These are phyloP conservation scores for Platysternon megacephalum DNA, from an alignment of 2,113 vertebrate genomes.

Conservation along the genomic window DNA sequence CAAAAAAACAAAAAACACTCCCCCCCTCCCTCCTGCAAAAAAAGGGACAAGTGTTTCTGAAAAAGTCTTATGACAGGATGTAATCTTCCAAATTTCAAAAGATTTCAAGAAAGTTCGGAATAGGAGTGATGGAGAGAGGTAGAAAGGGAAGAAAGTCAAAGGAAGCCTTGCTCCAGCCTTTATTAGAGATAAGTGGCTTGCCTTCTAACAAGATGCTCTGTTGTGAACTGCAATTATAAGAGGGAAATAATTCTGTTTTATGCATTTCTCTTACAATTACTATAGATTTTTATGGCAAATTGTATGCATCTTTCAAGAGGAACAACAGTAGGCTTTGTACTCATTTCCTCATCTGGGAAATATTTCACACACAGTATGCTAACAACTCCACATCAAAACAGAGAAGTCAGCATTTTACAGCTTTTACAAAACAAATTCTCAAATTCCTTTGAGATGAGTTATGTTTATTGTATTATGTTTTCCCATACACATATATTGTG, in stretches of 20 bases:
- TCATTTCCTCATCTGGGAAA: not conserved
- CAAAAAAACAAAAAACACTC: too few species aligned
- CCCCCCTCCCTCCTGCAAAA: not conserved
- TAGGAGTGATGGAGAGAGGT: not conserved
- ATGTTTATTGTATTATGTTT: constrained; percentile 10
- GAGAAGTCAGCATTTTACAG: not conserved
- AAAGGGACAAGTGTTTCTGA: not conserved
- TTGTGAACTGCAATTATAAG: not conserved
- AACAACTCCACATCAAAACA: constrained; percentile 6
- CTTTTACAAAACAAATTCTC: constrained; percentile 16
- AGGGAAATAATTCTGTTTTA: not conserved
- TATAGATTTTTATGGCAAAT: not conserved
- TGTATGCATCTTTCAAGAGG: constrained; percentile 1
- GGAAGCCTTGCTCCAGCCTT: not conserved
- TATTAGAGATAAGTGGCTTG: not conserved
- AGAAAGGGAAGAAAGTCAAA: not conserved
- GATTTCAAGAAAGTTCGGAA: not conserved
- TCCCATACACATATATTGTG: not conserved
- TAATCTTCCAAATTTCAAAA: not conserved
- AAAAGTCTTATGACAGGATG: not conserved
- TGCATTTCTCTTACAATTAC: constrained; percentile 5
- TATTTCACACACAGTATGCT: not conserved
- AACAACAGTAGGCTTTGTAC: not conserved
- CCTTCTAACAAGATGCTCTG: not conserved
- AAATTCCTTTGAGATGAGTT: not conserved